These are phyloP conservation scores for Lycocerus yunnanus DNA, from an alignment of 2,888 invertebrate genomes.

Conservation along the genomic window DNA sequence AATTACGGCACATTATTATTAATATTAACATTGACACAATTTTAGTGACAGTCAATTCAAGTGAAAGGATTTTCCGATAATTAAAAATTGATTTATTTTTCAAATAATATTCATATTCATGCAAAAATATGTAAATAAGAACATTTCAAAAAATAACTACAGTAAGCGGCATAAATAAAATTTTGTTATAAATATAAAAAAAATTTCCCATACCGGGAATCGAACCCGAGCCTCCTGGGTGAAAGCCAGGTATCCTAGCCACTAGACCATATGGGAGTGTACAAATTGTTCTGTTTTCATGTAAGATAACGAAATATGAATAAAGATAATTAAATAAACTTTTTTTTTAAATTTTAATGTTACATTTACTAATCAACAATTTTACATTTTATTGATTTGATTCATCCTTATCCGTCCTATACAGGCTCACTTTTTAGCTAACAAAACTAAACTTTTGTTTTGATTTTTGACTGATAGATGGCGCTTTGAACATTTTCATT, in stretches of 20 bases:
- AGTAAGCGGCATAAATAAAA: too few relatives aligned
- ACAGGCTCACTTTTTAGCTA: too few relatives aligned
- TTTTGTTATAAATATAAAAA: slow-evolving; percentile 45
- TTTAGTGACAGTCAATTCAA: neutral
- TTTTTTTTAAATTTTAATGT: too few relatives aligned
- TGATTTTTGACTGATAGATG: neutral
- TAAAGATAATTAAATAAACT: too few relatives aligned
- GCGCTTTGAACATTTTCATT: too few relatives aligned
- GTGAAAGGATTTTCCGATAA: neutral
- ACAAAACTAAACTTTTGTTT: too few relatives aligned
- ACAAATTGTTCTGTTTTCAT: neutral
- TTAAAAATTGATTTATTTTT: neutral
- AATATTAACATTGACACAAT: neutral
- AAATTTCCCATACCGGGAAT: slow-evolving; percentile 70
- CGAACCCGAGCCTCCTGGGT: slow-evolving; percentile 77
- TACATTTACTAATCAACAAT: too few relatives aligned
- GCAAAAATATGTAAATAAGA: too few relatives aligned
- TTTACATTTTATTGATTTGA: too few relatives aligned
- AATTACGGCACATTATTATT: neutral
- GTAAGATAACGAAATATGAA: too few relatives aligned
- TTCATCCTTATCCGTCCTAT: too few relatives aligned
- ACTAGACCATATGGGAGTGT: slow-evolving; percentile 62
- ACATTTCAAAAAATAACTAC: too few relatives aligned
- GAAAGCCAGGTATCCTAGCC: slow-evolving; percentile 75
- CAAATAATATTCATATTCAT: neutral